Percentiles rank a stretch among this genome's conserved stretches.
phyloP scores from a whole-genome alignment of 1,140 invertebrate species.

The Pseudomyrmex cubaensis region DNA sequence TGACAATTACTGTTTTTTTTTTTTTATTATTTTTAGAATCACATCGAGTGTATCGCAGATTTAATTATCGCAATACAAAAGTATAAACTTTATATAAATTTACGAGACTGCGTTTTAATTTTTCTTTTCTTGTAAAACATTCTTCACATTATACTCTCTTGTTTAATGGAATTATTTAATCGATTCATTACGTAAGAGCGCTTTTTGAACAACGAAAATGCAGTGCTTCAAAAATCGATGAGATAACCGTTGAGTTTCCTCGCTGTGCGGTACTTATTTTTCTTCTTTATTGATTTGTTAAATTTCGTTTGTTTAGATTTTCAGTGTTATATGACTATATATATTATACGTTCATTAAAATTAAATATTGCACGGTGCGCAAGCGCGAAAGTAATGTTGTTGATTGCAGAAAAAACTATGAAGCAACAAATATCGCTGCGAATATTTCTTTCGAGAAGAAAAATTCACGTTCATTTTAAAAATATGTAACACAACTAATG shows the following conservation, averaged over 20 bases:
- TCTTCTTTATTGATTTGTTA: slow-evolving; percentile 35
- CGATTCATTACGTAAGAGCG: slow-evolving; percentile 2
- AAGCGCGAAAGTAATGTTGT: slow-evolving; percentile 19
- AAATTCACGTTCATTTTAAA: neutral
- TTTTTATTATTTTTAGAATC: slow-evolving; percentile 12
- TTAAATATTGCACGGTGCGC: slow-evolving; percentile 27
- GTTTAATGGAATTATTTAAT: neutral
- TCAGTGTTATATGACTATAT: neutral
- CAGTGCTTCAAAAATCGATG: slow-evolving; percentile 18
- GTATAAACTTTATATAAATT: neutral
- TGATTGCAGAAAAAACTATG: slow-evolving; percentile 10
- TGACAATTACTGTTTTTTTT: neutral
- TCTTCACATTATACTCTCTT: neutral
- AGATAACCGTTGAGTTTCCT: slow-evolving; percentile 10
- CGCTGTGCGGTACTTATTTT: neutral
- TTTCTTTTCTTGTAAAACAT: neutral
- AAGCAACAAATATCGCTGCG: neutral
- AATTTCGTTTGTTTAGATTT: slow-evolving; percentile 22
- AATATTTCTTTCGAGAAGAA: neutral
- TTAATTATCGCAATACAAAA: neutral
- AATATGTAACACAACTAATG: neutral
- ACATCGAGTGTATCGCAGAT: neutral
- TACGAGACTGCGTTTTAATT: no score
- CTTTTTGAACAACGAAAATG: slow-evolving; percentile 1
- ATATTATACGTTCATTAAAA: slow-evolving; percentile 49